Percentiles rank a stretch among this genome's conserved stretches.
phyloP scores from a whole-genome alignment of 2,797 vertebrate genomes.

The Morus bassanus region DNA sequence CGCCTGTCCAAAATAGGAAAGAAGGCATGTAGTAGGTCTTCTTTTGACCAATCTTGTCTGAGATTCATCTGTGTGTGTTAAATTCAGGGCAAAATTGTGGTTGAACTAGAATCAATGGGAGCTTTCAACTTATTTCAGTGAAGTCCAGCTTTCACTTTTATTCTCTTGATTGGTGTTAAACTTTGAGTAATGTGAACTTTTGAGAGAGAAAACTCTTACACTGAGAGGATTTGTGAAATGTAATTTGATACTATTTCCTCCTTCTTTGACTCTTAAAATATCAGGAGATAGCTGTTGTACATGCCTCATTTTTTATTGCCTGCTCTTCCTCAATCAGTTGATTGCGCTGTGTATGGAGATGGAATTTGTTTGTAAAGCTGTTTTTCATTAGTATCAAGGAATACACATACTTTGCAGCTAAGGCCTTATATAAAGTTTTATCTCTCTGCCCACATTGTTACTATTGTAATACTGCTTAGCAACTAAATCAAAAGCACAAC shows the following conservation, averaged over 20 bases:
- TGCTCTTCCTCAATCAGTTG: background rate
- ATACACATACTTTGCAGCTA: background rate
- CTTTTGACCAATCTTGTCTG: background rate
- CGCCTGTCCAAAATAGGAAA: background rate
- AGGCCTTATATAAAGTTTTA: background rate
- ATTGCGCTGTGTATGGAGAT: background rate
- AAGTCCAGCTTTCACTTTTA: background rate
- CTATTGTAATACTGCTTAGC: slow-evolving; percentile 41
- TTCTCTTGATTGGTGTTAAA: background rate
- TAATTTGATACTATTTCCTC: background rate
- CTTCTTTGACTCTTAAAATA: background rate
- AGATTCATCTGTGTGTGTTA: background rate
- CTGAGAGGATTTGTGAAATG: background rate
- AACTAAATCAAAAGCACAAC: background rate
- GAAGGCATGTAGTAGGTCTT: background rate
- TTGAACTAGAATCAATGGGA: background rate
- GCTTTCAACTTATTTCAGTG: background rate
- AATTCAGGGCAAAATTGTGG: background rate
- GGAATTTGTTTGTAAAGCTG: background rate
- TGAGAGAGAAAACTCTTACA: background rate
- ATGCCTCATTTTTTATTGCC: background rate
- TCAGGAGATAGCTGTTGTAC: background rate
- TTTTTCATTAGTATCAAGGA: background rate
- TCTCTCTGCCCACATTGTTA: background rate
- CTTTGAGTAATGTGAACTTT: background rate